Base-by-base conservation (phyloP, 2,797 vertebrate species). In the Aplochiton taeniatus region DNA sequence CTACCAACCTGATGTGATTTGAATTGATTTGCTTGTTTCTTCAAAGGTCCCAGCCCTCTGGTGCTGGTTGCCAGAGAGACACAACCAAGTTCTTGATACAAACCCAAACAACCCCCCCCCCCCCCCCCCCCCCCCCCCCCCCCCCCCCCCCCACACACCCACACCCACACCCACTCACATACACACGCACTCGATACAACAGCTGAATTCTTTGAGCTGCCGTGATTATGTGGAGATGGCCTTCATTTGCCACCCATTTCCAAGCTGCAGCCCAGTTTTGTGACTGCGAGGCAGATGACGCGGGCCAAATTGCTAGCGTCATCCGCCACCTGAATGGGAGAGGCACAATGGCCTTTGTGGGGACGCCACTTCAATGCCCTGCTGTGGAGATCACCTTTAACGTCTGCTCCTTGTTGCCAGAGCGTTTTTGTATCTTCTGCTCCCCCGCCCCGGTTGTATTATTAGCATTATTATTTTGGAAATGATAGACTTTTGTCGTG, bases 1-100 rank as follows among this genome's bases (percentile, higher is more conserved):
- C 86, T 77, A 81, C 85, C 84, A 58, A 80, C 80, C 84, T 86
- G 87, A 89, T 89, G 87, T 87, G 87, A 90, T 91, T 93, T 89
- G 81, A 91, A 90, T 90, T 90, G 88, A 91, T 91, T 91, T 85
- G 84, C 83, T 90, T 88, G 83, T 90, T 90, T 90, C 85, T 85
- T 71, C 70, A 63, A 66, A 50, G 81, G 73, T 72, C 83, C 84
- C 85, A 88, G 82, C 80, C 87, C 75, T 82, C 82, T 78, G 70
- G 68, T 53, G 63, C 83, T 86, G 85, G 79, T 82, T 88, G 77
- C 84, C 86, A 85, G 52, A 47, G 87, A 88, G 85, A 88, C 6
- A 6, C 3, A 88, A 88, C 88, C 88, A 89, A 89, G 90, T 87
- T 88, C 87, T 86, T 92, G 31, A 31, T 31, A 31, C 31, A 31